Evolutionary conservation across 1,140 invertebrate species (phyloP), one percentile per base, ranked within the genome.

Genomic region (Drosophila nigrodunni): DNA sequence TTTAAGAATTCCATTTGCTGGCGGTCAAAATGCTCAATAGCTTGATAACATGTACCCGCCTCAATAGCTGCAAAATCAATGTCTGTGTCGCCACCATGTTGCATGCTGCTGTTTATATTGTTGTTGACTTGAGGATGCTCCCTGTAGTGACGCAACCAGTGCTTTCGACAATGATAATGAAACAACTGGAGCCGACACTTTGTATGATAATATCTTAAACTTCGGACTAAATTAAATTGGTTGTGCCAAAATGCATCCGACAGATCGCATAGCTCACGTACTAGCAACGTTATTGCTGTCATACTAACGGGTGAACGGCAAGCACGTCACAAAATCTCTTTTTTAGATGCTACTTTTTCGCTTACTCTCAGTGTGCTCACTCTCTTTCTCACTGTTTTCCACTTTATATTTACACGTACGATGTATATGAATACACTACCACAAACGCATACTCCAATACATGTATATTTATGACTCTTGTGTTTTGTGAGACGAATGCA

Each of bases 31-130:
- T 67, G 46, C 46, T 80, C 76, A 43, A 78, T 78, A 7, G 46
- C 52, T 41, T 77, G 70, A 52, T 58, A 77, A 52, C 59, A 68
- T 10, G 78, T 47, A n/a, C 55, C 61, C 11, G 90, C 90, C 73
- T 92, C 90, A 44, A 88, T 55, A 47, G 87, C 87, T 35, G 74
- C 85, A 86, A 92, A 92, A 81, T 92, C 91, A 43, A 91, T 78
- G 21, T 67, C 15, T 15, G 25, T 15, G 34, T 60, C 71, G 41
- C 34, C 6, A 44, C 18, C 50, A 43, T 68, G 52, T 10, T 78
- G 71, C 83, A 90, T 89, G 43, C 21, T 64, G 43, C 13, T 59
- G 41, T 74, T 34, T 21, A 18, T 30, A 65, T 52, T 41, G 10
- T 10, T 59, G 11, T 49, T 11, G 6, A 5, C 25, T 25, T n/a